A percentile compares a stretch with the other conserved stretches of the same genome.
Evolutionary conservation across 2,888 invertebrate species (phyloP).

Genomic region (Melanargia galathea): DNA sequence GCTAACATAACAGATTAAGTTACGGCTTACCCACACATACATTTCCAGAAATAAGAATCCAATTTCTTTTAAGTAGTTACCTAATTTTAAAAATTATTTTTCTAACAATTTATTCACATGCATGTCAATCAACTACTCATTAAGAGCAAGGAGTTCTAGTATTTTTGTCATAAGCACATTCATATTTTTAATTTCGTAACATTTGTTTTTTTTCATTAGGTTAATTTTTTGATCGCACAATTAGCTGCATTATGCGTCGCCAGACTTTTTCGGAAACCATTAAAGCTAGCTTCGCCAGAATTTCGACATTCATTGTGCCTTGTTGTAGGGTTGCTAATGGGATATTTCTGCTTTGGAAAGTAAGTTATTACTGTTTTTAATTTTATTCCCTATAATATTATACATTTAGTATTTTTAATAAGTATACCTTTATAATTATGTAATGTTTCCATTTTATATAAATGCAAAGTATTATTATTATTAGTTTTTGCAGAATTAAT

Average conservation of each 20-base stretch:
- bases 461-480: neutral
- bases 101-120: neutral
- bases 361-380: slow-evolving; percentile 71
- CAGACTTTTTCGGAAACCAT: slow-evolving; percentile 88
- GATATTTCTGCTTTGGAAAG: slow-evolving; percentile 95
- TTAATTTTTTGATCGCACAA: slow-evolving; percentile 93
- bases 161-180: slow-evolving; percentile 6
- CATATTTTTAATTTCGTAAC: slow-evolving; percentile 20
- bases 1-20: too few relatives aligned
- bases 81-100: too few relatives aligned
- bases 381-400: slow-evolving; percentile 12
- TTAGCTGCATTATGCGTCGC: slow-evolving; percentile 90
- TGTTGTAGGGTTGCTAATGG: slow-evolving; percentile 89
- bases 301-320: slow-evolving; percentile 91
- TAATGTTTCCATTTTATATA: neutral
- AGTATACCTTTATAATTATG: neutral
- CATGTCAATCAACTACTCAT: neutral
- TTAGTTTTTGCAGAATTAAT: neutral
- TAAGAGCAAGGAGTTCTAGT: neutral
- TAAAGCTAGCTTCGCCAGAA: slow-evolving; percentile 87
- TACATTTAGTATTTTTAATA: slow-evolving; percentile 21
- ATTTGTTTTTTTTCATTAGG: slow-evolving; percentile 82
- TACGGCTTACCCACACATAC: too few relatives aligned
- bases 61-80: too few relatives aligned
- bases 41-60: too few relatives aligned